phyloP scores from a whole-genome alignment of 2,888 invertebrate genomes.

The Cybosia mesomella region DNA sequence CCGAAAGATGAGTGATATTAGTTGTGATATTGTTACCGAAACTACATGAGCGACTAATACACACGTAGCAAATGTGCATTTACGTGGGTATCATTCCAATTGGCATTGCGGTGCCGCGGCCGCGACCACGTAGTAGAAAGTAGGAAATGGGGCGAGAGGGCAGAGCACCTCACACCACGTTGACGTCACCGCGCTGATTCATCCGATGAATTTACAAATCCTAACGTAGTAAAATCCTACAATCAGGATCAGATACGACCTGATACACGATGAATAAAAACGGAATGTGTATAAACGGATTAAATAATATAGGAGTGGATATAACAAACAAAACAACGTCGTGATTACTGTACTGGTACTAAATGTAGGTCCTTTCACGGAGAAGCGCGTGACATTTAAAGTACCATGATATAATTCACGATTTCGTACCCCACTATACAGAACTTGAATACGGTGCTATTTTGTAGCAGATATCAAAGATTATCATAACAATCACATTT shows the following conservation, averaged over 20 bases:
- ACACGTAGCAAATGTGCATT: constrained; percentile 36
- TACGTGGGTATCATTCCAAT: constrained; percentile 51
- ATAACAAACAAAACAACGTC: constrained; percentile 68
- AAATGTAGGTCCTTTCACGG: constrained; percentile 72
- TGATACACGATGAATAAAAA: constrained; percentile 6
- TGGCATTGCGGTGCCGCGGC: constrained; percentile 49
- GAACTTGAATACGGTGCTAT: constrained; percentile 27
- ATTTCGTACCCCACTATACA: constrained; percentile 40
- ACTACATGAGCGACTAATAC: neutral
- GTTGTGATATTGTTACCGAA: no score
- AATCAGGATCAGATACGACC: constrained; percentile 16
- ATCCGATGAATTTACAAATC: constrained; percentile 40
- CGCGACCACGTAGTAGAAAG: constrained; percentile 60
- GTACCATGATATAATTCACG: constrained; percentile 62
- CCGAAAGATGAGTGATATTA: neutral
- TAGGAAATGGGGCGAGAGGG: constrained; percentile 61
- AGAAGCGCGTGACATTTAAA: constrained; percentile 73
- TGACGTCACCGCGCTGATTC: constrained; percentile 59
- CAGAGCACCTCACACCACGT: constrained; percentile 40
- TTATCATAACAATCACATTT: neutral
- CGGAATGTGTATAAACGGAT: constrained; percentile 26
- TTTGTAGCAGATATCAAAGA: constrained; percentile 9
- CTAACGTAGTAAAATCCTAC: constrained; percentile 44
- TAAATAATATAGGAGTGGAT: constrained; percentile 44
- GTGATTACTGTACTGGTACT: constrained; percentile 72